A percentile compares a stretch with the other conserved stretches of the same genome.
Conservation (phyloP, 2,888 invertebrate species). For the Dione juno region DNA sequence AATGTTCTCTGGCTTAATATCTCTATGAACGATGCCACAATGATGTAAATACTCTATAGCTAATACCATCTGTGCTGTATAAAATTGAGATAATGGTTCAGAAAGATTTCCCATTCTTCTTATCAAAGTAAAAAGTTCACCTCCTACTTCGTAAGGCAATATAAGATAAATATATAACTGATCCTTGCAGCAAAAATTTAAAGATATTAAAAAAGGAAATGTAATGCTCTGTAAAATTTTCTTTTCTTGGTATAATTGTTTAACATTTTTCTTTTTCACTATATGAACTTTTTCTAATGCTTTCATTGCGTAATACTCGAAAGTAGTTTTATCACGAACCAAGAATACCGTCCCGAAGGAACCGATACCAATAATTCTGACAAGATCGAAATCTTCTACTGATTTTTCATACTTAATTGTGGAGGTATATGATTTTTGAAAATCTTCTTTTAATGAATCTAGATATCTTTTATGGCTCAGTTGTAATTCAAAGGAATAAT, state of each 20-base stretch:
- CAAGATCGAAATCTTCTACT: constrained; percentile 86
- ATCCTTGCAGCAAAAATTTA: constrained; percentile 92
- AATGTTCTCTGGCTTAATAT: constrained; percentile 95
- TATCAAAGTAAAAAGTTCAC: constrained; percentile 91
- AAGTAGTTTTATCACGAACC: constrained; percentile 84
- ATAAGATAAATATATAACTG: constrained; percentile 91
- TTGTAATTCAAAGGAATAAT: constrained; percentile 57
- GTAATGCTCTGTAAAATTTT: constrained; percentile 90
- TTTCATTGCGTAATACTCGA: constrained; percentile 91
- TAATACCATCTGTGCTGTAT: constrained; percentile 93
- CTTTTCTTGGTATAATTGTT: constrained; percentile 93
- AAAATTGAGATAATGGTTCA: constrained; percentile 91
- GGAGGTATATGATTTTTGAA: constrained; percentile 51
- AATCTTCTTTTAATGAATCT: constrained; percentile 63
- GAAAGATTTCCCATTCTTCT: constrained; percentile 84
- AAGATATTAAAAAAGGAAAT: constrained; percentile 92
- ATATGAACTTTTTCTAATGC: constrained; percentile 91
- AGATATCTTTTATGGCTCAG: constrained; percentile 59
- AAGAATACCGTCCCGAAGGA: constrained; percentile 93
- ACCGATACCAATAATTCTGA: constrained; percentile 91
- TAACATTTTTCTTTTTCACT: constrained; percentile 91
- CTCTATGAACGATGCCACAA: constrained; percentile 92
- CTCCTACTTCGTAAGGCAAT: constrained; percentile 91
- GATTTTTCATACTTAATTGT: constrained; percentile 50
- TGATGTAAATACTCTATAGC: constrained; percentile 95